A percentile compares a stretch with the other conserved stretches of the same genome.
phyloP scores from a whole-genome alignment of 2,888 invertebrate species.

The Mylabris sibirica region DNA sequence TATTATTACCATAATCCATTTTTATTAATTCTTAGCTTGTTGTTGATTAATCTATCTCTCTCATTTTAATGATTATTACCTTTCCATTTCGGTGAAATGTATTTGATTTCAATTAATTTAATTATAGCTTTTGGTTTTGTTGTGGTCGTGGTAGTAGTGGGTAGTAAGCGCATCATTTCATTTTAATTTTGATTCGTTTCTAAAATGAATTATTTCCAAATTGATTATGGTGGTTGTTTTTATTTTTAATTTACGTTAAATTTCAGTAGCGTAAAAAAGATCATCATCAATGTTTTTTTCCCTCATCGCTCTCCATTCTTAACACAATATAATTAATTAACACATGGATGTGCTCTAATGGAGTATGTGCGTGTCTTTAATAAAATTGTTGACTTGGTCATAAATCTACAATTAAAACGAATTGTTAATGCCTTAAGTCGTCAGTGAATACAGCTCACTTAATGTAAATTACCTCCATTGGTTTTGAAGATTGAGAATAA shows the following conservation, averaged over 20 bases:
- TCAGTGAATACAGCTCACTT: slow-evolving; percentile 33
- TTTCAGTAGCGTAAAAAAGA: background rate
- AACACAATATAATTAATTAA: slow-evolving; percentile 36
- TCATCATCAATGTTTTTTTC: background rate
- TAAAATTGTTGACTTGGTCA: slow-evolving; percentile 33
- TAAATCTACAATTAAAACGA: slow-evolving; percentile 49
- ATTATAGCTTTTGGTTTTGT: background rate
- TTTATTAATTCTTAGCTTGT: background rate
- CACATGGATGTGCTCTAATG: slow-evolving; percentile 40
- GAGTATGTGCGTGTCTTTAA: slow-evolving; percentile 42
- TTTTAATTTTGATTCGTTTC: background rate
- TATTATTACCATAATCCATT: slow-evolving; percentile 9
- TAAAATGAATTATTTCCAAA: background rate
- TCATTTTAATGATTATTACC: slow-evolving; percentile 4
- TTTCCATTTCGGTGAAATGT: background rate
- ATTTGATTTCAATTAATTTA: slow-evolving; percentile 11
- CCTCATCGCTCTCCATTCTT: background rate
- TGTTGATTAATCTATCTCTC: background rate
- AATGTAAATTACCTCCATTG: slow-evolving; percentile 40
- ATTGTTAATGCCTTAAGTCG: slow-evolving; percentile 45
- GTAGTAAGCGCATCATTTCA: background rate
- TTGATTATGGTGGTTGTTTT: background rate
- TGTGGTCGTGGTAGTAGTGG: background rate
- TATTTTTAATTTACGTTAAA: background rate
- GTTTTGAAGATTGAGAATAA: slow-evolving; percentile 26